Conservation (phyloP, 2,113 vertebrate species). For the Mastomys natalensis region DNA sequence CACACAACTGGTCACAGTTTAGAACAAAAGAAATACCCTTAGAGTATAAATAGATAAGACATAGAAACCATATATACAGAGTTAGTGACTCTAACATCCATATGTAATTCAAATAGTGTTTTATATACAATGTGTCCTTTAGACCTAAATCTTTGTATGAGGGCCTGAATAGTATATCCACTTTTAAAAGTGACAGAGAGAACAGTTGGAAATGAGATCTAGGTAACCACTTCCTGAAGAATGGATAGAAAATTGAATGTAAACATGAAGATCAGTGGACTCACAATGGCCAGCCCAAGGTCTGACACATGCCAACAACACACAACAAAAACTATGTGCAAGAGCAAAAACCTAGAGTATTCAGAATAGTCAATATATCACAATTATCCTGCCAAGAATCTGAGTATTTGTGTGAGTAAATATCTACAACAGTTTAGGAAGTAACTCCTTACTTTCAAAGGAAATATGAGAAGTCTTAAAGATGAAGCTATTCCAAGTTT, state of each 20-base stretch:
- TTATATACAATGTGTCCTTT: too few relatives aligned
- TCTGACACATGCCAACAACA: neutral
- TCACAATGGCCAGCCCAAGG: too few relatives aligned
- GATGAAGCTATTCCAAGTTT: neutral
- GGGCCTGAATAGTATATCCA: too few relatives aligned
- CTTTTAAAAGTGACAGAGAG: neutral
- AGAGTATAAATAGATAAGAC: neutral
- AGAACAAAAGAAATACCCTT: neutral
- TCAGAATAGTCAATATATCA: neutral
- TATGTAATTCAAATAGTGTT: neutral
- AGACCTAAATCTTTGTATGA: neutral
- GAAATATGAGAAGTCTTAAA: neutral
- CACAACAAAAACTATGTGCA: neutral
- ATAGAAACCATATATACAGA: neutral
- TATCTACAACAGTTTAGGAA: neutral
- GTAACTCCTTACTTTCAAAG: neutral
- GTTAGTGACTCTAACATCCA: too few relatives aligned
- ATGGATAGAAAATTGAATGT: too few relatives aligned
- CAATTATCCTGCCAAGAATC: too few relatives aligned
- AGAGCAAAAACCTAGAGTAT: neutral
- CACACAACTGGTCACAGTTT: neutral
- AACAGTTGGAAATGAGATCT: neutral
- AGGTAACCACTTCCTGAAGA: neutral
- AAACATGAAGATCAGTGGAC: neutral
- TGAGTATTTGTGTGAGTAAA: neutral